These are phyloP conservation scores for Petrophora chlorosata DNA, from an alignment of 2,888 invertebrate genomes.

Conservation along the genomic window DNA sequence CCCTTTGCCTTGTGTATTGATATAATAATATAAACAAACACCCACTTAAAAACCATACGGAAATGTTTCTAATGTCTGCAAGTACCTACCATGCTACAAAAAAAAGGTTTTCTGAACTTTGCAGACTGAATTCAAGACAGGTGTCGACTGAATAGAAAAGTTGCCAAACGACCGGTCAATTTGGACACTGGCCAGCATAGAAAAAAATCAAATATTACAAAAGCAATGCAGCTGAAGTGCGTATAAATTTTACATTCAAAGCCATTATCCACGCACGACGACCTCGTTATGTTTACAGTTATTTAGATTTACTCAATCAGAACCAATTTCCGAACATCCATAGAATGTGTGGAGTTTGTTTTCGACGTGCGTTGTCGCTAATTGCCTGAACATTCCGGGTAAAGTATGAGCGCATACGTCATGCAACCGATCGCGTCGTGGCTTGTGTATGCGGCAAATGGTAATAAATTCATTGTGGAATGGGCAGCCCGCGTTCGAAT, in stretches of 20 bases:
- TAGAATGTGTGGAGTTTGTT: conserved; percentile 18
- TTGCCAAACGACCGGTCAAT: conserved; percentile 74
- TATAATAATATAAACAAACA: conserved; percentile 28
- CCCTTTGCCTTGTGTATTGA: conserved; percentile 51
- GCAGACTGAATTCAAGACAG: conserved; percentile 63
- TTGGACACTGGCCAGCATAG: conserved; percentile 63
- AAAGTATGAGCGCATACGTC: conserved; percentile 50
- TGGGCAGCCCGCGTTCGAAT: conserved; percentile 71
- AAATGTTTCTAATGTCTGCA: conserved; percentile 27
- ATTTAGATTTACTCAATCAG: conserved; percentile 26
- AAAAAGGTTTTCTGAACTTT: conserved; percentile 47
- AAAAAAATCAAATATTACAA: conserved; percentile 43
- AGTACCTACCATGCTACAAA: conserved; percentile 1
- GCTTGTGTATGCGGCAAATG: conserved; percentile 60
- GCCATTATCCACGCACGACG: conserved; percentile 26
- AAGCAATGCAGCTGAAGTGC: conserved; percentile 42
- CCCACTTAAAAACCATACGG: conserved; percentile 24
- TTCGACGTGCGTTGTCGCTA: conserved; percentile 39
- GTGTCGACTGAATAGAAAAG: conserved; percentile 60
- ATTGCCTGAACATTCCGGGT: conserved; percentile 59
- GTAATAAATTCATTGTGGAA: conserved; percentile 81
- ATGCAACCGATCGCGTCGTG: conserved; percentile 70
- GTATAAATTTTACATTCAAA: conserved; percentile 33
- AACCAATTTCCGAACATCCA: conserved; percentile 22
- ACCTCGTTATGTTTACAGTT: conserved; percentile 28